Evolutionary conservation across 2,797 vertebrate species (phyloP).

Genomic region (Channallabes apus): DNA sequence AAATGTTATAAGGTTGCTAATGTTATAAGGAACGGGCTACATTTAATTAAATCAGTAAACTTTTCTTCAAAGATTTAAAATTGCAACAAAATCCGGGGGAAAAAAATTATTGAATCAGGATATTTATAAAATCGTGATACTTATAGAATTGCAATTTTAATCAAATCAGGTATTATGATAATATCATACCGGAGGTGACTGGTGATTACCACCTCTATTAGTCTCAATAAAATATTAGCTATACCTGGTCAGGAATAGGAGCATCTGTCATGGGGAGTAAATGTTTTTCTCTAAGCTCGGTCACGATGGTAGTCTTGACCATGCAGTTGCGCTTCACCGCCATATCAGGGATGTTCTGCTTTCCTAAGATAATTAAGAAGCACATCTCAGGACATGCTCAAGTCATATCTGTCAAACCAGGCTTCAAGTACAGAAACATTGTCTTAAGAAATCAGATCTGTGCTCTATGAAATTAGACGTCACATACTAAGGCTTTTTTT

Average conservation of each 20-base stretch:
- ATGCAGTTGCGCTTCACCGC: constrained; percentile 64
- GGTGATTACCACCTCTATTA: neutral
- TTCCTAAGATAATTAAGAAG: neutral
- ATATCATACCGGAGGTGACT: no score
- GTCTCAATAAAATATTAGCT: neutral
- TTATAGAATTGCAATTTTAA: no score
- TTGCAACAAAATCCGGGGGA: no score
- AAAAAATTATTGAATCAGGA: no score
- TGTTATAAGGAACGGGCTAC: no score
- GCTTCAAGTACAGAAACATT: neutral
- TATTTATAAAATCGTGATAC: no score
- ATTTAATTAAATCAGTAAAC: no score
- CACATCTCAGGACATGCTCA: neutral
- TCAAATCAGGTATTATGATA: no score
- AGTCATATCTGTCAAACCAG: neutral
- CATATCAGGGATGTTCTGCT: neutral
- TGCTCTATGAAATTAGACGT: neutral
- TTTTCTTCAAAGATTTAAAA: no score
- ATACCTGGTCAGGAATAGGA: constrained; percentile 64
- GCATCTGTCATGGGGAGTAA: constrained; percentile 57
- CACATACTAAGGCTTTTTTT: neutral
- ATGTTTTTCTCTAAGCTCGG: constrained; percentile 71
- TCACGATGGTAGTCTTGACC: constrained; percentile 76
- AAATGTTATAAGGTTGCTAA: no score
- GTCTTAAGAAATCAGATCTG: neutral